phyloP scores from a whole-genome alignment of 2,888 invertebrate species.

The Scelioninae gen. 1 region DNA sequence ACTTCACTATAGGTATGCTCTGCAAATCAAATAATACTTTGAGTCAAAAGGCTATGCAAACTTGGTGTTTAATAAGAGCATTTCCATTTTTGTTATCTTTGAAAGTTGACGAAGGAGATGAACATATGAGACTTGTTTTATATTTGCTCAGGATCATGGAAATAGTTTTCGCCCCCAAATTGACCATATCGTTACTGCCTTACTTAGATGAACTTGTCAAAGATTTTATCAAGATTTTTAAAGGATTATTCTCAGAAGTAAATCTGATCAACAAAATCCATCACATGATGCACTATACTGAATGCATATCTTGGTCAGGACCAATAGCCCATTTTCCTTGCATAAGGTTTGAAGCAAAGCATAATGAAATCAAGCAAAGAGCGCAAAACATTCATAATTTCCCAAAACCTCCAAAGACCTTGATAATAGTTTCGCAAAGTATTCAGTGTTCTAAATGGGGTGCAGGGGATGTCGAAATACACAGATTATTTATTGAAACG shows the following conservation, averaged over 20 bases:
- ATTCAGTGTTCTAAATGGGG: constrained; percentile 67
- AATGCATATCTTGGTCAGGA: constrained; percentile 68
- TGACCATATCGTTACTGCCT: too few relatives aligned
- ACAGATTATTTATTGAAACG: too few relatives aligned
- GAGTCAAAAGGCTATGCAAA: too few relatives aligned
- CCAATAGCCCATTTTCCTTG: constrained; percentile 66
- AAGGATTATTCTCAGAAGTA: constrained; percentile 5
- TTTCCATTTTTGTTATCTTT: too few relatives aligned
- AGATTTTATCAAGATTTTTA: constrained; percentile 2
- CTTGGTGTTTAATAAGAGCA: too few relatives aligned
- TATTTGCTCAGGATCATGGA: too few relatives aligned
- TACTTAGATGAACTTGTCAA: constrained; percentile 23
- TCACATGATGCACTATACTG: constrained; percentile 64
- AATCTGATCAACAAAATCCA: constrained; percentile 73
- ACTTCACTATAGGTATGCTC: too few relatives aligned
- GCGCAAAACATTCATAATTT: constrained; percentile 67
- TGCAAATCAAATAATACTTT: too few relatives aligned
- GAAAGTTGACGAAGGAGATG: too few relatives aligned
- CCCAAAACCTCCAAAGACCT: constrained; percentile 69
- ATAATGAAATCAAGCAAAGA: constrained; percentile 60
- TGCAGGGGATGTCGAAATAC: constrained; percentile 33
- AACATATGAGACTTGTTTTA: too few relatives aligned
- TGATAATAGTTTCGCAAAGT: constrained; percentile 62
- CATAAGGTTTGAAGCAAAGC: constrained; percentile 71
- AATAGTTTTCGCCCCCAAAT: too few relatives aligned